These are phyloP conservation scores for Adelosebastes latens DNA, from an alignment of 2,797 vertebrate species.

Conservation along the genomic window DNA sequence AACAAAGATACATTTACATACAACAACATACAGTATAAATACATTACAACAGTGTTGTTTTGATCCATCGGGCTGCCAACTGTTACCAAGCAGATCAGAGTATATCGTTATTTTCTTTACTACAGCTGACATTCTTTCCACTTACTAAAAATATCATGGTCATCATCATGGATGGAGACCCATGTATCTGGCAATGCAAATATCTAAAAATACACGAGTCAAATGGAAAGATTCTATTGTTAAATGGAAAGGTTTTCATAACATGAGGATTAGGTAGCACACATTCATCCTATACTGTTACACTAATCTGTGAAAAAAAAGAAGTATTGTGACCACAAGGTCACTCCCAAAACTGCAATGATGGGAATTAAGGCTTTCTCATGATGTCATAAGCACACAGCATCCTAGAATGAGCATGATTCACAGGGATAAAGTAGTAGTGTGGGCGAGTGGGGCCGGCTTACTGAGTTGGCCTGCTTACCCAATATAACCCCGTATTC, in stretches of 20 bases:
- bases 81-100: background rate
- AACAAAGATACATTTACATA: background rate
- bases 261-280: background rate
- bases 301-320: background rate
- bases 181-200: background rate
- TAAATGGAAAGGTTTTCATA: background rate
- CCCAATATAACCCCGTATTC: background rate
- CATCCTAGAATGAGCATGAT: slow-evolving; percentile 2
- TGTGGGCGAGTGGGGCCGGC: background rate
- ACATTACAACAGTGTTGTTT: background rate
- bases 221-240: background rate
- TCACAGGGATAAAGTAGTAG: slow-evolving; percentile 11
- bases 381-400: slow-evolving; percentile 23
- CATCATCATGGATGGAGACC: background rate
- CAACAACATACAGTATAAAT: background rate
- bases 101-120: background rate
- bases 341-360: background rate
- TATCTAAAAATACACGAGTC: background rate
- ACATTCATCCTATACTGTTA: background rate
- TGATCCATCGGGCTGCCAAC: background rate
- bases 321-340: background rate
- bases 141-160: background rate
- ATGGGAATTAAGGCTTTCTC: slow-evolving; percentile 19
- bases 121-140: slow-evolving; percentile 4
- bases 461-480: background rate